These are phyloP conservation scores for Callipepla californica DNA, from an alignment of 2,113 vertebrate genomes.

Conservation along the genomic window DNA sequence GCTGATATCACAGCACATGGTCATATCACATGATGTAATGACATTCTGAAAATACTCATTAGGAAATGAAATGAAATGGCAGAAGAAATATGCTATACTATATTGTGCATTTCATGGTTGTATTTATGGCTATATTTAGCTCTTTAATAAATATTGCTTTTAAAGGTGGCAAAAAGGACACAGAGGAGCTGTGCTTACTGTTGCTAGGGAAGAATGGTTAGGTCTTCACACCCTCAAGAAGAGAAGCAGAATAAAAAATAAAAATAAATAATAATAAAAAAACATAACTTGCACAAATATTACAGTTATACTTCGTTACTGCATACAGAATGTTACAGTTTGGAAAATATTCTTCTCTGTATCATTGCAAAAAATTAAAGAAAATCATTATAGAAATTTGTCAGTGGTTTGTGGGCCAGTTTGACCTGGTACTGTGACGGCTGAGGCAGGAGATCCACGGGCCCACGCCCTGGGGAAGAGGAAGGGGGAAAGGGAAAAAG, in stretches of 20 bases:
- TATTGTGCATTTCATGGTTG: neutral
- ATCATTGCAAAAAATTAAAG: neutral
- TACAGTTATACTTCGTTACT: neutral
- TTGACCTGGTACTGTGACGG: too few relatives aligned
- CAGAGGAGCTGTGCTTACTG: neutral
- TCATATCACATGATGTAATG: neutral
- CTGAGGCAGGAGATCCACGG: too few relatives aligned
- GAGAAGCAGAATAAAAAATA: neutral
- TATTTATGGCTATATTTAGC: neutral
- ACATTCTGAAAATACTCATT: neutral
- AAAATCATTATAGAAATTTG: neutral
- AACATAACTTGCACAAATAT: neutral
- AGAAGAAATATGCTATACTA: neutral
- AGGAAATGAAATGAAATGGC: neutral
- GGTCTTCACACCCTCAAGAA: neutral
- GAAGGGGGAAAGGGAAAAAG: too few relatives aligned
- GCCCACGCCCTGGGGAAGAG: too few relatives aligned
- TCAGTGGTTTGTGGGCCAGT: too few relatives aligned
- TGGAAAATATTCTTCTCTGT: neutral
- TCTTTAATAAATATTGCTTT: neutral
- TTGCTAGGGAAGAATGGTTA: neutral
- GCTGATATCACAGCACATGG: neutral
- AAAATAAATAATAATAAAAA: too few relatives aligned
- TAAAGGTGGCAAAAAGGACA: neutral
- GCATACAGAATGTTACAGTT: neutral